phyloP scores from a whole-genome alignment of 2,113 vertebrate species.

The Microcebus jonahi region DNA sequence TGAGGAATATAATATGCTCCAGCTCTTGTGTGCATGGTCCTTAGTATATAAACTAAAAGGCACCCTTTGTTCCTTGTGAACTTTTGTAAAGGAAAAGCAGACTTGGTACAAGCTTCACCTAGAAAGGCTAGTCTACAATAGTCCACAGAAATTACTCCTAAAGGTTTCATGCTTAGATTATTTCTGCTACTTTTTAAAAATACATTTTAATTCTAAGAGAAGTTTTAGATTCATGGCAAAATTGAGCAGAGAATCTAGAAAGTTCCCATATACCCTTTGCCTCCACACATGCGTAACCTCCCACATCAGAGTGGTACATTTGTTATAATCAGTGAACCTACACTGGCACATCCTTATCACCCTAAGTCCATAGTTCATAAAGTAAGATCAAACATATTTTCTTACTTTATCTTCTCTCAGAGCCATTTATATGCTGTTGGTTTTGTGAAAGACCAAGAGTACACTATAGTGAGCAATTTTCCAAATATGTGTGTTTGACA shows the following conservation, averaged over 20 bases:
- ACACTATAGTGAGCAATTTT: not conserved
- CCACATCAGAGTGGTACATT: accelerated
- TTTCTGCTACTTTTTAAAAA: not conserved
- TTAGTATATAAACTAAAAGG: accelerated
- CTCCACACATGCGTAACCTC: not conserved
- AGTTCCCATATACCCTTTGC: not conserved
- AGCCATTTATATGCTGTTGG: not conserved
- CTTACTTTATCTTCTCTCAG: not conserved
- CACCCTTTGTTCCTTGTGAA: not conserved
- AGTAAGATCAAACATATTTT: not conserved
- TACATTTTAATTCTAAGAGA: not conserved
- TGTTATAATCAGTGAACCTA: not conserved
- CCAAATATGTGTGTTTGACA: accelerated
- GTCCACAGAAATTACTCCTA: no score
- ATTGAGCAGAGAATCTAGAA: not conserved
- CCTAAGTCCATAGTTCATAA: not conserved
- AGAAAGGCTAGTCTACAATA: not conserved
- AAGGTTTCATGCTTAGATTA: not conserved
- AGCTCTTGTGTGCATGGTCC: accelerated
- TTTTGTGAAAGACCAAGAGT: not conserved
- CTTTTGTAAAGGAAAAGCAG: not conserved
- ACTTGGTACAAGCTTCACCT: not conserved
- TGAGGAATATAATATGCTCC: not conserved
- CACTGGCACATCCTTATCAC: not conserved
- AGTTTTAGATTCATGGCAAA: not conserved